Evolutionary conservation across 2,113 vertebrate species (phyloP), one percentile per base, ranked within the genome.

Genomic region (Sapayoa aenigma): DNA sequence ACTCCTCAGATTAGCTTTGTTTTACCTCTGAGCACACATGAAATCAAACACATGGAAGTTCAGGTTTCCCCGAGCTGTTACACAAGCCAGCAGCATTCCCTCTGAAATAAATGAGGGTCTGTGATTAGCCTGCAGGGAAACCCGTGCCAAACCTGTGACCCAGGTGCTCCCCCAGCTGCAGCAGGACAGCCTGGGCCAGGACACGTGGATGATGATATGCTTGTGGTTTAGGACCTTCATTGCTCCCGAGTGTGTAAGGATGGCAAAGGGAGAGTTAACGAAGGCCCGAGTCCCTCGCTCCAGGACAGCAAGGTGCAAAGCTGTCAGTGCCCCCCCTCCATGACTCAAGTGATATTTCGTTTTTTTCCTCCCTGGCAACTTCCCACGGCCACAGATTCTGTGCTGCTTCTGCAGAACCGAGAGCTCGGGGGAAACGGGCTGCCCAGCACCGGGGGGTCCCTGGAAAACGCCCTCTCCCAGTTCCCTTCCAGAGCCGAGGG

Each of bases 361-460:
- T 73, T 30, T 83, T 75, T 46, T 19, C 75, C 60, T 60, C 74
- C 9, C 46, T 68, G 78, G 77, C 84, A 95, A 15, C 86, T 93
- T 84, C 84, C 91, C 94, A 78, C 30, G 46, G 87, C 90, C 79
- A 52, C 77, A 15, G 85, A 81, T 90, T 94, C 92, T 91, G 90
- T 93, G 76, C 91, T 93, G 14, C 75, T 82, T 84, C 33, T 94
- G 39, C 91, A 83, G 86, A 85, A 46, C 31, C 21, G 17, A 55
- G 62, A 30, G 52, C 83, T 76, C 68, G 31, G 65, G 27, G 66
- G 91, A 56, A 90, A 89, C 42, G 75, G 87, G 63, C 80, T 68
- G 68, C 3, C 35, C 58, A 92, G 92, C 77, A 69, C 91, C 52
- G 78, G 88, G 65, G 89, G 71, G 79, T 84, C 79, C 65, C 95